These are phyloP conservation scores for Melanotaenia maccullochi DNA, from an alignment of 2,797 vertebrate genomes.

Conservation along the genomic window DNA sequence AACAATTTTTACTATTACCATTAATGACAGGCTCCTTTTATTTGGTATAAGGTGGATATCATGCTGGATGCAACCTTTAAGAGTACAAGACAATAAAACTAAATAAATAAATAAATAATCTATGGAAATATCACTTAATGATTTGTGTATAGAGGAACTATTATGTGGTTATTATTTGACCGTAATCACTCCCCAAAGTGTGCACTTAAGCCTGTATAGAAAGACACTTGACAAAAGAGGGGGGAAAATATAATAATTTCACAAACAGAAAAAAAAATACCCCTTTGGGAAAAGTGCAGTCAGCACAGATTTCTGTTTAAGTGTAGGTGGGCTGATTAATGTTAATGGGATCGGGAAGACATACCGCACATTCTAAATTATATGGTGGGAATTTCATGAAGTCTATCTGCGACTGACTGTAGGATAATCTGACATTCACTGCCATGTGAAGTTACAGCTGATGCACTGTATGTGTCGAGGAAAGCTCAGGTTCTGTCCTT, in stretches of 20 bases:
- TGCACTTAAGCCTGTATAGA: constrained; percentile 18
- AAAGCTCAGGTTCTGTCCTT: neutral
- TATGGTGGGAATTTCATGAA: constrained; percentile 5
- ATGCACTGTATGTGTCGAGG: neutral
- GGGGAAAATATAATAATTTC: neutral
- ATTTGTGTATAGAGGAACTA: constrained; percentile 20
- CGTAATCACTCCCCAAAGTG: constrained; percentile 24
- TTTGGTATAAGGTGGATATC: neutral
- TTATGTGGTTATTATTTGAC: constrained; percentile 15
- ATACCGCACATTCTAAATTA: neutral
- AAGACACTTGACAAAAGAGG: constrained; percentile 2
- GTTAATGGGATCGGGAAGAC: constrained; percentile 22
- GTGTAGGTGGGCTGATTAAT: constrained; percentile 23
- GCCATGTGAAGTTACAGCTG: neutral
- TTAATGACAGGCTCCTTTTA: constrained; percentile 10
- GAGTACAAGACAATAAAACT: no score
- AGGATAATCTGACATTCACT: constrained; percentile 4
- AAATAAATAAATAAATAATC: neutral
- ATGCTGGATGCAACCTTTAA: neutral
- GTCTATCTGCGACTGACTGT: neutral
- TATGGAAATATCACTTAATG: constrained; percentile 15
- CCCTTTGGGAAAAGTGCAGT: constrained; percentile 16
- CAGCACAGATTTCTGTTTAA: constrained; percentile 25
- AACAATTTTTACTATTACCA: constrained; percentile 1
- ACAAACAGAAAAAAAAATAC: neutral